Conservation (phyloP, 2,113 vertebrate genomes). For the Pterocles burchelli region DNA sequence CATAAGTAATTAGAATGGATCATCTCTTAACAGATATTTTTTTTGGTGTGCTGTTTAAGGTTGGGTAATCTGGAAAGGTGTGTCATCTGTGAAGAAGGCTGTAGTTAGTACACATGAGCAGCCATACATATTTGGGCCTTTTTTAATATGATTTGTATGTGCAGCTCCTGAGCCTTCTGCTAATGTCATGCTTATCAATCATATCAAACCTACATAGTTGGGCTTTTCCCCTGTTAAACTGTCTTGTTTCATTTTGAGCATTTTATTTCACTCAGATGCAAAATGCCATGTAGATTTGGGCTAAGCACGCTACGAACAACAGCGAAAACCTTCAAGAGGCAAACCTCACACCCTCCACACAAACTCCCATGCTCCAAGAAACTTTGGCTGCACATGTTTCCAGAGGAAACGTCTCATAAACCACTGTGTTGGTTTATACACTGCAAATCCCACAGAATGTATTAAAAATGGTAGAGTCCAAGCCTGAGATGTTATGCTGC, state of each 20-base stretch:
- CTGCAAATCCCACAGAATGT: slow-evolving; percentile 14
- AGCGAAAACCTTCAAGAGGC: background rate
- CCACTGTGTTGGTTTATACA: background rate
- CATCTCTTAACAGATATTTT: background rate
- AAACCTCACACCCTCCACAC: background rate
- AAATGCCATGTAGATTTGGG: background rate
- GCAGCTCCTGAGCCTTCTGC: background rate
- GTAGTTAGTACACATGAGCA: background rate
- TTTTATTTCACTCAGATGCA: background rate
- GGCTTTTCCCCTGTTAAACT: accelerated
- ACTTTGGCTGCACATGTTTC: background rate
- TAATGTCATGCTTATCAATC: background rate
- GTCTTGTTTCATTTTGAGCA: background rate
- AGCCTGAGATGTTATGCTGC: background rate
- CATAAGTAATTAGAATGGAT: background rate
- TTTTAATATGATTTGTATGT: background rate
- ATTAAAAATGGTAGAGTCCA: slow-evolving; percentile 28
- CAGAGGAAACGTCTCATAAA: slow-evolving; percentile 1
- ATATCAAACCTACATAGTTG: background rate
- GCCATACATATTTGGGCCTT: background rate
- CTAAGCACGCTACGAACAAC: background rate
- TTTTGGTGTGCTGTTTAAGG: background rate
- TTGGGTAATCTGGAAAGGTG: background rate
- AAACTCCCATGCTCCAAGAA: background rate
- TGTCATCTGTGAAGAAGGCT: background rate